phyloP scores from a whole-genome alignment of 2,888 invertebrate species.

The Choristoneura rosaceana region DNA sequence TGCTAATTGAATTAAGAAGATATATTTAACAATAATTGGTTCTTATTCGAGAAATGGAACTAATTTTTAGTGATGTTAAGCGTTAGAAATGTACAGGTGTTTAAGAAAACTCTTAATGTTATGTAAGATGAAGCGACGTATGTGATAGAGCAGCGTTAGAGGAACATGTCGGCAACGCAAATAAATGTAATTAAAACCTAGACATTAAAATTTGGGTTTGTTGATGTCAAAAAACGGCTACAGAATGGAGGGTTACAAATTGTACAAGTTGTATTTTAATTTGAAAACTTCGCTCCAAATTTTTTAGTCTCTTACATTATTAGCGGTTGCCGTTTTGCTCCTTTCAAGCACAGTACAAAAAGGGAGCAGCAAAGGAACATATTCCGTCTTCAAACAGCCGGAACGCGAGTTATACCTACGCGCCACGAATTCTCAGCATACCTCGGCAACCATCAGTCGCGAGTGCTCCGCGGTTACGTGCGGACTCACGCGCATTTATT shows the following conservation, averaged over 20 bases:
- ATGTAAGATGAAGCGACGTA: constrained; percentile 6
- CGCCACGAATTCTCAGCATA: too few relatives aligned
- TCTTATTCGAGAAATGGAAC: neutral
- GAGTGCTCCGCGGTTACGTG: too few relatives aligned
- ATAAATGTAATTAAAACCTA: neutral
- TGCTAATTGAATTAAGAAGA: too few relatives aligned
- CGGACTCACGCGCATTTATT: too few relatives aligned
- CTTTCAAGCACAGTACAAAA: too few relatives aligned
- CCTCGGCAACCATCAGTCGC: too few relatives aligned
- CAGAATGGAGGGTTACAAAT: neutral
- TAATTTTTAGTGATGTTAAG: neutral
- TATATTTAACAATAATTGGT: too few relatives aligned
- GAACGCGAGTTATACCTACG: too few relatives aligned
- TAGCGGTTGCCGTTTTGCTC: neutral
- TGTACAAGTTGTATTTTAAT: neutral
- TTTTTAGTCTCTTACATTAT: neutral
- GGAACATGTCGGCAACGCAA: neutral
- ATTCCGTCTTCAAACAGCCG: too few relatives aligned
- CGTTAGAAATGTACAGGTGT: neutral
- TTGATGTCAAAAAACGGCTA: too few relatives aligned
- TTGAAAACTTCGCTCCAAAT: neutral
- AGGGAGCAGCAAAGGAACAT: too few relatives aligned
- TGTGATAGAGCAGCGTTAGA: constrained; percentile 8
- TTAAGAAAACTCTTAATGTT: neutral
- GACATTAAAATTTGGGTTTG: too few relatives aligned